Conservation (phyloP, 2,797 vertebrate genomes). For the Neostethus bicornis region DNA sequence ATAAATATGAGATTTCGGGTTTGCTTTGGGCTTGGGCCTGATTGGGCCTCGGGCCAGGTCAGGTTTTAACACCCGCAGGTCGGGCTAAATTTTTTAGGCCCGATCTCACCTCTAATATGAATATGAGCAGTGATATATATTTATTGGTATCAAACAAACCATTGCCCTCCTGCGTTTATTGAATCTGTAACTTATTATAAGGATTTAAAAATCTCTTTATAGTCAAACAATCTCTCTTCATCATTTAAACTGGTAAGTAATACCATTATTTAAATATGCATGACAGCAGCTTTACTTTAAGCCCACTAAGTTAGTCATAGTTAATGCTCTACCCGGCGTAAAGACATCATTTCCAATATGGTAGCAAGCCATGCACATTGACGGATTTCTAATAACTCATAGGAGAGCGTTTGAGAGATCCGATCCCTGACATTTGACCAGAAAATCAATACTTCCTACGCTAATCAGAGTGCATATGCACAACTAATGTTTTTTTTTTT, state of each 20-base stretch:
- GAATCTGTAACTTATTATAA: not conserved
- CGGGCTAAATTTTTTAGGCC: no score
- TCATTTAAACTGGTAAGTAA: not conserved
- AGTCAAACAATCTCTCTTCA: slow-evolving; percentile 1
- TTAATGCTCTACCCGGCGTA: not conserved
- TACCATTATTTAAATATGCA: slow-evolving; percentile 8
- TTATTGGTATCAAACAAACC: no score
- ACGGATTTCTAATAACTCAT: slow-evolving; percentile 8
- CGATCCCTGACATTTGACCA: not conserved
- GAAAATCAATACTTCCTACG: slow-evolving; percentile 9
- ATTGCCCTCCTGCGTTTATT: no score
- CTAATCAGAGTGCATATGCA: slow-evolving; percentile 4
- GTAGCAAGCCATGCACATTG: not conserved
- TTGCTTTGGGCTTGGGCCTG: no score
- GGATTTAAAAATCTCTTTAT: not conserved
- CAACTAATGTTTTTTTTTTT: slow-evolving; percentile 8
- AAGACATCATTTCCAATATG: slow-evolving; percentile 3
- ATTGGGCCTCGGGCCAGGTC: no score
- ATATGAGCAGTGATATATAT: no score
- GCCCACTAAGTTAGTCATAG: not conserved
- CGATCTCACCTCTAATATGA: no score
- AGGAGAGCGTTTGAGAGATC: not conserved
- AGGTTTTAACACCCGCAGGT: no score
- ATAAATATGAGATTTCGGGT: no score
- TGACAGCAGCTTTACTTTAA: not conserved